Evolutionary conservation across 2,113 vertebrate genomes (phyloP).

Genomic region (Nipponia nippon): DNA sequence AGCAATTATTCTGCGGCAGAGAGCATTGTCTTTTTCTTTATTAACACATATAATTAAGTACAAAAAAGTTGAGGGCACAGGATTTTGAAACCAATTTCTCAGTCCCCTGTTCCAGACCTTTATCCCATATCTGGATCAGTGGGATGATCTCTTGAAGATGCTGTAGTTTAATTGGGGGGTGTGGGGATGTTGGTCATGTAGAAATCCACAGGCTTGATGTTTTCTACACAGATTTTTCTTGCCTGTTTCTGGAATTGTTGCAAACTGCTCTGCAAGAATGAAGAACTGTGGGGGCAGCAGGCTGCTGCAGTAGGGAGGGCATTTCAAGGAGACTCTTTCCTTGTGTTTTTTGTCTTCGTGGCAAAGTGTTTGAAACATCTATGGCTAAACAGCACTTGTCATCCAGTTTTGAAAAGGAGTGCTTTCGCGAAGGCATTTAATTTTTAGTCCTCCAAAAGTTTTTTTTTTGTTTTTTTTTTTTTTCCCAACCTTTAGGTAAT

Average conservation of each 20-base stretch:
- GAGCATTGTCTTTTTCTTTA: neutral
- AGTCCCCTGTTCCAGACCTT: neutral
- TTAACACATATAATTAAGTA: neutral
- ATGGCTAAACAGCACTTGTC: neutral
- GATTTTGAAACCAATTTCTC: neutral
- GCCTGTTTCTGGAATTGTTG: neutral
- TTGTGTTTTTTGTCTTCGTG: neutral
- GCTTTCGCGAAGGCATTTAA: neutral
- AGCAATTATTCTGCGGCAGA: neutral
- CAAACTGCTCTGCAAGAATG: neutral
- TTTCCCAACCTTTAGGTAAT: neutral
- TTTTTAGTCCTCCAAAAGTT: neutral
- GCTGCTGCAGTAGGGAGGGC: neutral
- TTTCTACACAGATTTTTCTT: neutral
- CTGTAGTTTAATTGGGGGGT: neutral
- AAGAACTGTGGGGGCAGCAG: neutral
- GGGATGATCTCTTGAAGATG: neutral
- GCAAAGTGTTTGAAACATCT: neutral
- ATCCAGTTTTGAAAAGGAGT: neutral
- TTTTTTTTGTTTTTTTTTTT: neutral
- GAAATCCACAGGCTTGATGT: neutral
- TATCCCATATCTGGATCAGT: neutral
- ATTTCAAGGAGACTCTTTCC: neutral
- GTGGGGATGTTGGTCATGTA: neutral
- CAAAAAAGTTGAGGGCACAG: neutral